These are phyloP conservation scores for Ichneumon xanthorius DNA, from an alignment of 2,888 invertebrate genomes.

Conservation along the genomic window DNA sequence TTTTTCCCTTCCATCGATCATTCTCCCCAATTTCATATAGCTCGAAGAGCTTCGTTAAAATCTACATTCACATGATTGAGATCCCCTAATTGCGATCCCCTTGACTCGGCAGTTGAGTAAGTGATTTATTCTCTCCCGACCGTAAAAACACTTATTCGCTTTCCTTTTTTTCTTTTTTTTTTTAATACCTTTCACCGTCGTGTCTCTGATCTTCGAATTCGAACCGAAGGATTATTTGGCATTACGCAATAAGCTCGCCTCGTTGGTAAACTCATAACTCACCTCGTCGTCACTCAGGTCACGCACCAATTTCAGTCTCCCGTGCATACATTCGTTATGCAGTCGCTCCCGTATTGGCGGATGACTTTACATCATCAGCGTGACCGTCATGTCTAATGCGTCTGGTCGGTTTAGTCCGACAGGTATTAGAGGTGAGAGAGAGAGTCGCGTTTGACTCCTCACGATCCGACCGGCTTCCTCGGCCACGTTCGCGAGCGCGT, in stretches of 20 bases:
- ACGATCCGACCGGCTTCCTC: conserved; percentile 2
- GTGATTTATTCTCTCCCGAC: not conserved
- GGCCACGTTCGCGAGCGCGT: conserved; percentile 43
- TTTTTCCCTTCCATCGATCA: too few relatives aligned
- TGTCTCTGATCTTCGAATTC: conserved; percentile 4
- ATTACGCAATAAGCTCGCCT: conserved; percentile 43
- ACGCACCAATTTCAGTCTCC: conserved; percentile 46
- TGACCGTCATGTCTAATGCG: conserved; percentile 58
- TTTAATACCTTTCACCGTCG: conserved; percentile 15
- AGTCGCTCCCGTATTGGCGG: conserved; percentile 36
- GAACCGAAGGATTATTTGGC: conserved; percentile 9
- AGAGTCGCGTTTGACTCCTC: conserved; percentile 20
- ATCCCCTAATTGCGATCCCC: not conserved
- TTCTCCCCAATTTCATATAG: too few relatives aligned
- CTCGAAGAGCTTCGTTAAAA: too few relatives aligned
- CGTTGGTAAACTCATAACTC: conserved; percentile 54
- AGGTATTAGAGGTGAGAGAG: conserved; percentile 6
- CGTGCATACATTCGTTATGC: conserved; percentile 38
- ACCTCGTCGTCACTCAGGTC: conserved; percentile 53
- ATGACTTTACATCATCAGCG: conserved; percentile 45
- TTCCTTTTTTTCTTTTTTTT: conserved; percentile 4
- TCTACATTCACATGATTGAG: not conserved
- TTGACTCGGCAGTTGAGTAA: not conserved
- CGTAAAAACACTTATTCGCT: not conserved
- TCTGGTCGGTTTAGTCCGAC: conserved; percentile 6